Evolutionary conservation across 2,888 invertebrate species (phyloP).

Genomic region (Amphipyra berbera): DNA sequence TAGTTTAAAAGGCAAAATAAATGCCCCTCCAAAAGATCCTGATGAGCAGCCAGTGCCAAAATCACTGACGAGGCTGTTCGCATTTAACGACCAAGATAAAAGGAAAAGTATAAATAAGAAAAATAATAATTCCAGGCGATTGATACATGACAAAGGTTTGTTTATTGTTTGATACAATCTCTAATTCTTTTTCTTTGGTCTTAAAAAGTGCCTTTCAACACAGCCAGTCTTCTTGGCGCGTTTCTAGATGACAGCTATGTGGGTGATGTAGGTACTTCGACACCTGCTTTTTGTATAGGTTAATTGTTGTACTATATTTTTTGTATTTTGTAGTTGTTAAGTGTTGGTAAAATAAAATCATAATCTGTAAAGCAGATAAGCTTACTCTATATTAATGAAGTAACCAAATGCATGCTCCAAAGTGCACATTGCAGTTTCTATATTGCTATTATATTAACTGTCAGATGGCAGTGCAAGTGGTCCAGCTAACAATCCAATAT

Average conservation of each 20-base stretch:
- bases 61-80: conserved; percentile 91
- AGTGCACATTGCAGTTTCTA: too few relatives aligned
- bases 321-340: too few relatives aligned
- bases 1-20: conserved; percentile 93
- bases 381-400: too few relatives aligned
- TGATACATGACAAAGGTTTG: conserved; percentile 46
- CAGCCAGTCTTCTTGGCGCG: too few relatives aligned
- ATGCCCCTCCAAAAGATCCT: conserved; percentile 92
- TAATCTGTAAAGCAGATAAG: too few relatives aligned
- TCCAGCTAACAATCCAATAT: conserved; percentile 76
- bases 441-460: not conserved
- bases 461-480: conserved; percentile 34
- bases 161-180: not conserved
- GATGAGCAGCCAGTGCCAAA: conserved; percentile 94
- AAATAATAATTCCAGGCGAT: conserved; percentile 55
- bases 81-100: conserved; percentile 61
- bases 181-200: not conserved
- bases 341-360: too few relatives aligned
- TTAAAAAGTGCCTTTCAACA: not conserved
- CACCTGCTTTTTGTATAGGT: too few relatives aligned
- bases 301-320: too few relatives aligned
- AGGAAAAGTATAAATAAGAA: conserved; percentile 60
- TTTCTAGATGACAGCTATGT: too few relatives aligned
- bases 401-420: too few relatives aligned
- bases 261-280: too few relatives aligned